Percentiles rank a stretch among this genome's conserved stretches.
Conservation (phyloP, 2,113 vertebrate genomes). For the Siniperca chuatsi region DNA sequence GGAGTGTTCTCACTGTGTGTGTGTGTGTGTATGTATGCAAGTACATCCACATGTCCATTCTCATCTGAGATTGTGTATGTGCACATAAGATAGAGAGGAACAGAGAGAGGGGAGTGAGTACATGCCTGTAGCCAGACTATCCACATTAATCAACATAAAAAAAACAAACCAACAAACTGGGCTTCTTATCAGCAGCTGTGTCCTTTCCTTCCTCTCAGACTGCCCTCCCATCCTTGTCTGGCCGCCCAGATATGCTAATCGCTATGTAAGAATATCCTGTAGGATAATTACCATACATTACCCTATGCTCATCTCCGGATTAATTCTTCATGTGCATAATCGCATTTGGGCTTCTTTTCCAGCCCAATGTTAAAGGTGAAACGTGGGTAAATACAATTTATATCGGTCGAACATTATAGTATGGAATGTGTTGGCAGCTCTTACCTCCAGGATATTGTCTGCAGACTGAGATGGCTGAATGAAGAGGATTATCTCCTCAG, state of each 20-base stretch:
- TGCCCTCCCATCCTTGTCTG: constrained; percentile 89
- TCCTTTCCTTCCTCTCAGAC: constrained; percentile 80
- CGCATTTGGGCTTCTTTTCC: constrained; percentile 91
- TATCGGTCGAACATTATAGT: constrained; percentile 92
- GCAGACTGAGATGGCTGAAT: constrained; percentile 72
- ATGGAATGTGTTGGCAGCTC: constrained; percentile 87
- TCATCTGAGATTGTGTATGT: constrained; percentile 56
- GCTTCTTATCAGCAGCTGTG: constrained; percentile 82
- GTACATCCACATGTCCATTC: constrained; percentile 36
- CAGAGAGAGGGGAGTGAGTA: constrained; percentile 54
- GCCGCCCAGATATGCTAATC: constrained; percentile 97
- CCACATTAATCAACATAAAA: constrained; percentile 67
- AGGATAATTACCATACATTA: constrained; percentile 98
- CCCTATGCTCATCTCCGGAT: constrained; percentile 94
- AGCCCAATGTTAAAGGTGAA: constrained; percentile 88
- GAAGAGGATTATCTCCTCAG: constrained; percentile 73
- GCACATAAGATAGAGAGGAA: constrained; percentile 58
- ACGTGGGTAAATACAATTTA: constrained; percentile 94
- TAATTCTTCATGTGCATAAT: constrained; percentile 99
- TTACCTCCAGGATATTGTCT: constrained; percentile 73
- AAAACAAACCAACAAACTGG: constrained; percentile 59
- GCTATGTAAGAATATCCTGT: constrained; percentile 95
- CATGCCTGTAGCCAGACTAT: constrained; percentile 78
- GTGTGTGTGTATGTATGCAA: constrained; percentile 30
- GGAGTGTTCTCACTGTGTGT: constrained; percentile 33